Evolutionary conservation across 2,888 invertebrate species (phyloP), one percentile per base, ranked within the genome.

Genomic region (Cerceris rybyensis): DNA sequence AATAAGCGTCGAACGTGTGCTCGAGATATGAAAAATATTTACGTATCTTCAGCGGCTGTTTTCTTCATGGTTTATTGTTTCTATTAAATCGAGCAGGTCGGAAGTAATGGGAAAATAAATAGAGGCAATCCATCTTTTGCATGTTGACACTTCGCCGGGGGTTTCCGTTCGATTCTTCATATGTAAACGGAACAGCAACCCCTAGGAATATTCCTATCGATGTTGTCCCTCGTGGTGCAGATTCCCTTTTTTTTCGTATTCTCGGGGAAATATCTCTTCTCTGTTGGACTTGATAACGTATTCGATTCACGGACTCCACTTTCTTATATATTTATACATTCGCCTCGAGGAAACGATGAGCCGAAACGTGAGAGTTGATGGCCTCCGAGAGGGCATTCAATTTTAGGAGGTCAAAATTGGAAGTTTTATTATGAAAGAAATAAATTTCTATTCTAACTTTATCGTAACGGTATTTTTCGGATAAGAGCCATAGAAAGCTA

Each of bases 311-410:
- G 77, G 60, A 57, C 49, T 59, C 49, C 63, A 49, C 67, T 77
- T 61, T 77, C 77, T 80, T 80, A 74, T 63, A 77, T 77, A 77
- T 80, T 81, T 80, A 77, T 74, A 55, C 59, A 72, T 57, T 55
- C 80, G 49, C 52, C 17, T 11, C 2, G 71, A 75, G n/a, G 69
- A 73, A 71, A 69, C 59, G 70, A 73, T 60, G 55, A 28, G 41
- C 7, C 16, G 64, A 14, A 58, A 58, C 49, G 28, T 54, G 17
- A 57, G 60, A 69, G 59, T 52, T 42, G 50, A 60, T 42, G 9
- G 67, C 2, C n/a, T 57, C 39, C 17, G 42, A n/a, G 17, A 41
- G 64, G 49, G 57, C 50, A 17, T 43, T 69, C 59, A 57, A 70
- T 65, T 49, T 49, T 7, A 50, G 41, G 7, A 14, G 46, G 41